Evolutionary conservation across 1,140 invertebrate genomes (phyloP), one percentile per base, ranked within the genome.

Genomic region (Lucilia sericata): DNA sequence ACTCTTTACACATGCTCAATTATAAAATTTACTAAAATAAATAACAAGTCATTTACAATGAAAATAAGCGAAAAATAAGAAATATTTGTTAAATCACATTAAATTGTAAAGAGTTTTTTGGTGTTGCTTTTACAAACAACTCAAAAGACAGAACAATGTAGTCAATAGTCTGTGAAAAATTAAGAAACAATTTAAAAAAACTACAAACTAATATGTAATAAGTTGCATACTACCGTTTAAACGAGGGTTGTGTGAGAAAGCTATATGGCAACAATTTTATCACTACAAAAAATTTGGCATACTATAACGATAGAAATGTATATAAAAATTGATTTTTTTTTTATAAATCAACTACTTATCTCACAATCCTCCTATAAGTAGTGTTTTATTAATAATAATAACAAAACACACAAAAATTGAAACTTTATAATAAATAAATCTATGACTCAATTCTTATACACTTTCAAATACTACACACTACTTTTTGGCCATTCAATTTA

Each of bases 31-130:
- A 60, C 14, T 60, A 60, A n/a, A 60, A 60, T 60, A 60, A 17
- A 60, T 60, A 60, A 60, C 55, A 60, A 60, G 55, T 60, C 55
- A 60, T 60, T 60, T 60, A 60, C 14, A 60, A 60, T n/a, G 7
- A 14, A 60, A 60, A 12, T 0, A 55, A 55, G 17, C 17, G 12
- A 30, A 60, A 60, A n/a, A n/a, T 7, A n/a, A 3, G 2, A 60
- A 60, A 17, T 60, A 60, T 60, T 60, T 60, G 55, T 17, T 5
- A 60, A 60, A 60, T 60, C 55, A 60, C n/a, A n/a, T 60, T n/a
- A 60, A 60, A 60, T 60, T 60, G 14, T 42, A 8, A 42, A 42
- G 42, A 42, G n/a, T 60, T 60, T 60, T 30, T 60, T n/a, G n/a
- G n/a, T n/a, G n/a, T n/a, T n/a, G n/a, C n/a, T n/a, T n/a, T n/a